Evolutionary conservation across 2,888 invertebrate species (phyloP).

Genomic region (Cataglyphis cursor): DNA sequence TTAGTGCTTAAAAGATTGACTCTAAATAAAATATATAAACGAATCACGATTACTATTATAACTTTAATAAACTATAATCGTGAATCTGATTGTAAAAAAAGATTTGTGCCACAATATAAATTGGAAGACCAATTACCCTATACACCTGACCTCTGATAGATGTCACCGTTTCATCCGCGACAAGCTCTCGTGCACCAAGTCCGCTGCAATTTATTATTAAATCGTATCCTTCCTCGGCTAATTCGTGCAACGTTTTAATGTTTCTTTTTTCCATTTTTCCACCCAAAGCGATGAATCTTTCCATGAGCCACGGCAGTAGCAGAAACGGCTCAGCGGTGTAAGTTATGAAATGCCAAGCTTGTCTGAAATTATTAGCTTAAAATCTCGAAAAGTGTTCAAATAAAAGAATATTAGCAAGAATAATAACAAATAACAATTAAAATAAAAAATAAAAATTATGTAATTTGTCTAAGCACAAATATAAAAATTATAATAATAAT

Average conservation of each 20-base stretch:
- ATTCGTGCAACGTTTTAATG: conserved; percentile 88
- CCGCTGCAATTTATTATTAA: conserved; percentile 94
- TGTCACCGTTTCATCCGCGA: conserved; percentile 89
- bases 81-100: not conserved
- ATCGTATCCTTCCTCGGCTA: conserved; percentile 88
- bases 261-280: conserved; percentile 88
- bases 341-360: conserved; percentile 90
- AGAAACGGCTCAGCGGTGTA: conserved; percentile 90
- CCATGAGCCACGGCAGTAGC: conserved; percentile 90
- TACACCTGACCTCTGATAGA: conserved; percentile 93
- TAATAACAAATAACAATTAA: not conserved
- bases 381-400: not conserved
- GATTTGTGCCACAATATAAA: not conserved
- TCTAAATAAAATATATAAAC: conserved; percentile 1
- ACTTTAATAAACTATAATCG: not conserved
- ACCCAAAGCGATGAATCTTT: conserved; percentile 89
- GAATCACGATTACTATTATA: not conserved
- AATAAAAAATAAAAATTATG: not conserved
- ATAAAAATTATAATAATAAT: not conserved
- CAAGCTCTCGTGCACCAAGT: conserved; percentile 89
- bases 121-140: conserved; percentile 86
- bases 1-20: not conserved
- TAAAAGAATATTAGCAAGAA: not conserved
- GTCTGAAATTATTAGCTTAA: conserved; percentile 84
- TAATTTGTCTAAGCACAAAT: not conserved